A percentile compares a stretch with the other conserved stretches of the same genome.
phyloP scores from a whole-genome alignment of 53 echinoderm and acorn worm genomes.

The Temnopleurus reevesii region DNA sequence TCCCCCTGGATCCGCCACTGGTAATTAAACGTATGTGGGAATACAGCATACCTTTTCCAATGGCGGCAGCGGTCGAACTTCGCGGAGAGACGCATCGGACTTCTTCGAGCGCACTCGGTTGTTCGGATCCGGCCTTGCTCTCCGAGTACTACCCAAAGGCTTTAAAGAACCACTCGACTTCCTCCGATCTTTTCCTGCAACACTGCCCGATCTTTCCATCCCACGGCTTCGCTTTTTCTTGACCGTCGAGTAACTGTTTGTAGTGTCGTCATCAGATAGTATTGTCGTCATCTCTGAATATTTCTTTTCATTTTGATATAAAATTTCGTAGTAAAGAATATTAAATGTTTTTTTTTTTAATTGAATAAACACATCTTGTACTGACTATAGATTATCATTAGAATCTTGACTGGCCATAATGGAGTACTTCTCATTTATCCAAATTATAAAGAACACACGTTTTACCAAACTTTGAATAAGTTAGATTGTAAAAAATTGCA shows the following conservation, averaged over 20 bases:
- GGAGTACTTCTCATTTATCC: too few species aligned
- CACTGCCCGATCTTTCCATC: neutral
- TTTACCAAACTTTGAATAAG: too few species aligned
- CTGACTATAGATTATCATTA: too few species aligned
- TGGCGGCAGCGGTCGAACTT: neutral
- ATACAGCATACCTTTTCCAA: neutral
- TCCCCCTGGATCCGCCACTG: too few species aligned
- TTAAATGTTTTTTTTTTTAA: neutral
- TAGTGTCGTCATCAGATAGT: neutral
- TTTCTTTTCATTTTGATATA: neutral
- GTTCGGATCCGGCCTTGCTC: neutral
- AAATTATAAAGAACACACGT: too few species aligned
- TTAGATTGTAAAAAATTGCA: too few species aligned
- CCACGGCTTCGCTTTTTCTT: neutral
- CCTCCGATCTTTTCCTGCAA: neutral
- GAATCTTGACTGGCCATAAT: too few species aligned
- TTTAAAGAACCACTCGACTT: neutral
- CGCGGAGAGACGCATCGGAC: neutral
- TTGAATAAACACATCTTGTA: neutral
- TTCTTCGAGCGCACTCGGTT: neutral
- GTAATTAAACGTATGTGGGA: too few species aligned
- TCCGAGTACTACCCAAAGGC: neutral
- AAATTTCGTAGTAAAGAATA: neutral
- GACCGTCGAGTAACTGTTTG: neutral
- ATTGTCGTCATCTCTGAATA: neutral